Evolutionary conservation across 2,888 invertebrate genomes (phyloP).

Genomic region (Polylopha cassiicola): DNA sequence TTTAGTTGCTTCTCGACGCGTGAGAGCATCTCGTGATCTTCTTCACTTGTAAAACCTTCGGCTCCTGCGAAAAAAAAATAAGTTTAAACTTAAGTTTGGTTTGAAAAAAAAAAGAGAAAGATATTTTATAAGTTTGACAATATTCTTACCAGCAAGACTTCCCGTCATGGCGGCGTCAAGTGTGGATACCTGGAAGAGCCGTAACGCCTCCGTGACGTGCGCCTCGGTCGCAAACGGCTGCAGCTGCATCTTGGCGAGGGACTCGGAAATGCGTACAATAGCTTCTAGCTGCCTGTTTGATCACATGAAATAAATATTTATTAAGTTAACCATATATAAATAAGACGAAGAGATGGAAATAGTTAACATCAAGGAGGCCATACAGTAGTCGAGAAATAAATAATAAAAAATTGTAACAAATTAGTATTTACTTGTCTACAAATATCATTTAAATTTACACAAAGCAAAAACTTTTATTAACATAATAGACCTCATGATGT

Average conservation of each 20-base stretch:
- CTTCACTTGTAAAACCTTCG: constrained; percentile 98
- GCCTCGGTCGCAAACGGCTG: constrained; percentile 92
- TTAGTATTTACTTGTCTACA: too few relatives aligned
- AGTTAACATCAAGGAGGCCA: too few relatives aligned
- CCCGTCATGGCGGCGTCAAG: constrained; percentile 97
- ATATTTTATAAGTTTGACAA: not conserved
- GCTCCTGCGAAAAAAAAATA: constrained; percentile 78
- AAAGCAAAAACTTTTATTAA: too few relatives aligned
- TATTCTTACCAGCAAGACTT: constrained; percentile 84
- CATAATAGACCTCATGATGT: too few relatives aligned
- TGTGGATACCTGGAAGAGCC: constrained; percentile 98
- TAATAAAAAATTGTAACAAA: too few relatives aligned
- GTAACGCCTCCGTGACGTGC: constrained; percentile 96
- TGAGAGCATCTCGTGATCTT: constrained; percentile 92
- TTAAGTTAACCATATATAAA: too few relatives aligned
- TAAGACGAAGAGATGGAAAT: too few relatives aligned
- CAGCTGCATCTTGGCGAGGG: constrained; percentile 97
- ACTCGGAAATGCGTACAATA: constrained; percentile 95
- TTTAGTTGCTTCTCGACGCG: constrained; percentile 97
- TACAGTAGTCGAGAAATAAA: too few relatives aligned
- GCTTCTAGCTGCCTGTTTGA: constrained; percentile 91
- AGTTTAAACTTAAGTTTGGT: too few relatives aligned
- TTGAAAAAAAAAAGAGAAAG: not conserved
- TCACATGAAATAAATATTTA: not conserved
- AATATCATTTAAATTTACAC: too few relatives aligned